Base-by-base conservation (phyloP, 1,140 invertebrate species). In the Zaprionus lachaisei region DNA sequence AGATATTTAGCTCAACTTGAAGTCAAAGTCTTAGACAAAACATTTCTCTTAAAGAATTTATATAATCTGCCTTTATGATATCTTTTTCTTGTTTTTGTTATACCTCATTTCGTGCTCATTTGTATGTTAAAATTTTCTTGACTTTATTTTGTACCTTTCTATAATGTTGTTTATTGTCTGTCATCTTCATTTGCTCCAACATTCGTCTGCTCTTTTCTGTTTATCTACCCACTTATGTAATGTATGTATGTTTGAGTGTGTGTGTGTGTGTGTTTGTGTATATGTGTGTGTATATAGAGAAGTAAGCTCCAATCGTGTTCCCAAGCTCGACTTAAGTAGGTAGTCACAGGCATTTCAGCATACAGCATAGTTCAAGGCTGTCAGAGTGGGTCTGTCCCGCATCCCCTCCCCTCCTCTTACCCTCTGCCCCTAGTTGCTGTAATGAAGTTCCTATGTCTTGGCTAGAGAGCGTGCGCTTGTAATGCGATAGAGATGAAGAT, bases 351-450 rank as follows among this genome's bases (percentile, higher is more conserved):
- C 34, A 12, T 12, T 14, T 24, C 20, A 17, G 34, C 26, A 24
- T 34, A 24, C 15, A 41, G 37, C 67, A 51, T 63, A 60, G 73
- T 76, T 76, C 73, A 76, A 76, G 73, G 73, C 68, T 75, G 67
- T 47, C 54, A 34, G 28, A 61, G 26, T 24, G 9, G 34, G 26
- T 37, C 17, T 60, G 56, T 11, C 47, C 15, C 20, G 6, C 24
- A 2, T 24, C 22, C 22, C 31, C 38, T 41, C 5, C 38, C 37
- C 11, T 37, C 4, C 1, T 3, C 12, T 11, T 37, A 1, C 34
- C 12, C 34, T 11, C 15, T 15, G 4, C 31, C 7, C 2, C 51
- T 49, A 31, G 15, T 26, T 11, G 24, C 22, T 61, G 26, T 74
- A 49, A 44, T 65, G 56, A 51, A 67, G 55, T 70, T 62, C 38